These are phyloP conservation scores for Tiaroga cobitis DNA, from an alignment of 2,797 vertebrate genomes.

Conservation along the genomic window DNA sequence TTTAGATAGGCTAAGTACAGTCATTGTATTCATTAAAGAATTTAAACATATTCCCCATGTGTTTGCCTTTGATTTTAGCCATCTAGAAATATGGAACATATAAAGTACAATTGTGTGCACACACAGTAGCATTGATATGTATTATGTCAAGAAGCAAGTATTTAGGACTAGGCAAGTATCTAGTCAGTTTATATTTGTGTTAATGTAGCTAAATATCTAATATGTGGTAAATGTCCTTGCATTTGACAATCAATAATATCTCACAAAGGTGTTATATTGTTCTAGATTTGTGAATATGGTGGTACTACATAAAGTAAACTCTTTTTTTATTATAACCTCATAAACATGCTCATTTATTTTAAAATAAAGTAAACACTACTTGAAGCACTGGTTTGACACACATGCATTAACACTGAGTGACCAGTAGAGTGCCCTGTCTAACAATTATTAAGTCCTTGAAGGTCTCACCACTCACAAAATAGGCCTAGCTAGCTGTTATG, in stretches of 20 bases:
- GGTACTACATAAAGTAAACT: not conserved
- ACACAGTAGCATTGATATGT: not conserved
- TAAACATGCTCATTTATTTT: no score
- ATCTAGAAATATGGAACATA: not conserved
- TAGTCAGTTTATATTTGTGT: not conserved
- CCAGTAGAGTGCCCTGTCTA: slow-evolving; percentile 58
- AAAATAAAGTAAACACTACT: not conserved
- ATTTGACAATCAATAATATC: not conserved
- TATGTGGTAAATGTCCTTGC: not conserved
- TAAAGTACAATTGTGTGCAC: not conserved
- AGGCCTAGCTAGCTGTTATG: no score
- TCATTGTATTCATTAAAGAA: slow-evolving; percentile 41
- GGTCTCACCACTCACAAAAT: not conserved
- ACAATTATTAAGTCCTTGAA: slow-evolving; percentile 25
- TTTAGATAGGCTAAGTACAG: not conserved
- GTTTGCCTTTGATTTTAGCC: not conserved
- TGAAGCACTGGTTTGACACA: not conserved
- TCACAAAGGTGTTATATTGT: not conserved
- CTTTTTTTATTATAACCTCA: no score
- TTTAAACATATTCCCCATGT: not conserved
- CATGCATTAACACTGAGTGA: not conserved
- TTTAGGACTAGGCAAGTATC: no score
- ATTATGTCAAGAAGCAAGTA: not conserved
- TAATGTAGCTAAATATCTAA: not conserved
- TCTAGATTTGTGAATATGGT: not conserved